Evolutionary conservation across 2,888 invertebrate genomes (phyloP).

Genomic region (Sinelater perroti): DNA sequence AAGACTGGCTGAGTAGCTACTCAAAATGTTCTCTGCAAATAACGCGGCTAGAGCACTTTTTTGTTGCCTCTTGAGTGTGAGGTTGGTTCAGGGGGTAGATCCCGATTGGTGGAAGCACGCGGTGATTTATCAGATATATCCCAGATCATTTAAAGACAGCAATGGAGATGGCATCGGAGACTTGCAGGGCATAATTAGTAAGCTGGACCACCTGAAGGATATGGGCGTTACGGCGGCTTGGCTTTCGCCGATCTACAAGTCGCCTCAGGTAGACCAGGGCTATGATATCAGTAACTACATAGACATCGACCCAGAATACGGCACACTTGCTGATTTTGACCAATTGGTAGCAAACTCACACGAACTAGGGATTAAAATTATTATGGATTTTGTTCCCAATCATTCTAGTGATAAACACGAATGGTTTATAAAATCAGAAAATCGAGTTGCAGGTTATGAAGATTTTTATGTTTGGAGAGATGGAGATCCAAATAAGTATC

Average conservation of each 20-base stretch:
- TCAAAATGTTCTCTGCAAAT: too few relatives aligned
- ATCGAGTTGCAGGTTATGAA: slow-evolving; percentile 68
- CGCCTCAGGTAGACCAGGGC: slow-evolving; percentile 87
- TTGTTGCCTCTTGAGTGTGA: too few relatives aligned
- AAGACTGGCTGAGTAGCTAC: too few relatives aligned
- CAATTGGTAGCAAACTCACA: slow-evolving; percentile 67
- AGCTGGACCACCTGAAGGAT: slow-evolving; percentile 58
- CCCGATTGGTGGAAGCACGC: slow-evolving; percentile 90
- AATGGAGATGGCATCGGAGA: slow-evolving; percentile 91
- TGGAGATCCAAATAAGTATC: slow-evolving; percentile 64
- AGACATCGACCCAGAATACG: slow-evolving; percentile 76
- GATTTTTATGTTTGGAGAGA: slow-evolving; percentile 84
- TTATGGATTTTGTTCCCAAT: slow-evolving; percentile 62
- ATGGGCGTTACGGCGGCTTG: slow-evolving; percentile 79
- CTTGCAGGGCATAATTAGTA: slow-evolving; percentile 69
- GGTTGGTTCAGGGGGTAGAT: too few relatives aligned
- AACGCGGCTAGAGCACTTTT: too few relatives aligned
- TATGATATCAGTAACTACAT: slow-evolving; percentile 86
- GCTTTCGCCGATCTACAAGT: slow-evolving; percentile 85
- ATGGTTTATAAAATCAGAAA: slow-evolving; percentile 81
- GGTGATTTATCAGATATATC: slow-evolving; percentile 86
- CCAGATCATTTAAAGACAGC: slow-evolving; percentile 78
- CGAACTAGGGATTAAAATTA: slow-evolving; percentile 62
- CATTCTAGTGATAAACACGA: slow-evolving; percentile 80
- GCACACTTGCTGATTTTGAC: slow-evolving; percentile 76